Conservation (phyloP, 2,113 vertebrate species). For the Pseudopipra pipra region DNA sequence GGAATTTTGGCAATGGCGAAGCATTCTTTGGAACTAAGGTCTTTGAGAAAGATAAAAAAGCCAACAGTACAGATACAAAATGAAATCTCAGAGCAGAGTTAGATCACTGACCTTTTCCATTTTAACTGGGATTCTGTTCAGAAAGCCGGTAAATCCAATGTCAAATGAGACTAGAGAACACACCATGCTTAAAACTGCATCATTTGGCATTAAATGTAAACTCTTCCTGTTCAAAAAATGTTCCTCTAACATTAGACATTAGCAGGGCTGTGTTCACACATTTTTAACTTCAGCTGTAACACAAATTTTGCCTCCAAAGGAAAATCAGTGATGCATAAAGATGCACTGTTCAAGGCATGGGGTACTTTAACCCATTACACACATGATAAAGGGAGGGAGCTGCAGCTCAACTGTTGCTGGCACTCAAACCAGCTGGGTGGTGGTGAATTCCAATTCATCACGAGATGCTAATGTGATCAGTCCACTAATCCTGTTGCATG, state of each 20-base stretch:
- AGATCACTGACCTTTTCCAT: conserved; percentile 7
- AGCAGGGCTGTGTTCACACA: neutral
- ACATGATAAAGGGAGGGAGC: neutral
- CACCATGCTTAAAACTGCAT: neutral
- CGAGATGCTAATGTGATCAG: neutral
- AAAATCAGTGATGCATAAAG: neutral
- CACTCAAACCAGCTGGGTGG: neutral
- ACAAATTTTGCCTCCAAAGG: neutral
- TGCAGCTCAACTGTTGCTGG: neutral
- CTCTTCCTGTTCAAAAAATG: neutral
- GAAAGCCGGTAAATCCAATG: neutral
- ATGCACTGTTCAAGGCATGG: neutral
- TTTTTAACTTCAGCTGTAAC: neutral
- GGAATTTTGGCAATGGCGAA: conserved; percentile 47
- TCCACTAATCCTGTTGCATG: neutral
- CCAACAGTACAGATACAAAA: neutral
- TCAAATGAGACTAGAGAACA: neutral
- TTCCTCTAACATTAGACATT: neutral
- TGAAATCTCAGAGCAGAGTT: neutral
- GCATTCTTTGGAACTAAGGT: conserved; percentile 48
- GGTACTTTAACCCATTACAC: neutral
- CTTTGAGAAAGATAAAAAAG: conserved; percentile 44
- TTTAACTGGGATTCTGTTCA: neutral
- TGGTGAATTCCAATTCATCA: neutral
- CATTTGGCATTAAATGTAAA: neutral